A percentile compares a stretch with the other conserved stretches of the same genome.
Evolutionary conservation across 2,797 vertebrate genomes (phyloP).

Genomic region (Clarias pachynema): DNA sequence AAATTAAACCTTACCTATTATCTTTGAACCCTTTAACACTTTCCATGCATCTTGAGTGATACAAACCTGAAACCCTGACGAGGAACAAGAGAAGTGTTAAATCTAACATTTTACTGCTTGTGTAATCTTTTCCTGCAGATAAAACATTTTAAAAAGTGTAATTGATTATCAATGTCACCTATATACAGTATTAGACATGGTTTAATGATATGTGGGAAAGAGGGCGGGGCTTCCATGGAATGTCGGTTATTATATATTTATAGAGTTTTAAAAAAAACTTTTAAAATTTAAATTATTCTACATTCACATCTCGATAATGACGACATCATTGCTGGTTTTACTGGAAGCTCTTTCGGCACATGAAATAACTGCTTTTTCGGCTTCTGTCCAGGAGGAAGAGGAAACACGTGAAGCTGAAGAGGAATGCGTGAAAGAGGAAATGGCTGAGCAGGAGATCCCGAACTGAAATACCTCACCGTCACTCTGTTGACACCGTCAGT

Average conservation of each 20-base stretch:
- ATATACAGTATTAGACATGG: not conserved
- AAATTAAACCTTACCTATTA: not conserved
- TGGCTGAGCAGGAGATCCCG: conserved; percentile 78
- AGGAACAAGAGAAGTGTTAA: not conserved
- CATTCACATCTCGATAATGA: not conserved
- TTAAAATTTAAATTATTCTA: not conserved
- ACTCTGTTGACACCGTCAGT: conserved; percentile 8
- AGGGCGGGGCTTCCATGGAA: not conserved
- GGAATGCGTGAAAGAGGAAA: conserved; percentile 78
- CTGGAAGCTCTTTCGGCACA: not conserved
- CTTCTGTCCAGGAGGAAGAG: conserved; percentile 82
- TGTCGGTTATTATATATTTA: not conserved
- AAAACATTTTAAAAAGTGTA: too few relatives aligned
- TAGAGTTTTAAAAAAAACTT: not conserved
- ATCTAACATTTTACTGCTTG: not conserved
- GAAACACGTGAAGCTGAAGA: conserved; percentile 78
- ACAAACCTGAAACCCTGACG: not conserved
- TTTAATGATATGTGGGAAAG: not conserved
- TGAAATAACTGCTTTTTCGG: not conserved
- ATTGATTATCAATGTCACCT: not conserved
- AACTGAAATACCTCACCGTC: conserved; percentile 65
- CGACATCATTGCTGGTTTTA: not conserved
- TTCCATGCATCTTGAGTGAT: not conserved
- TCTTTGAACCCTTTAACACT: not conserved
- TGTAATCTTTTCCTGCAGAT: not conserved